A percentile compares a stretch with the other conserved stretches of the same genome.
Conservation (phyloP, 2,888 invertebrate genomes). For the Dynastes hyllus region DNA sequence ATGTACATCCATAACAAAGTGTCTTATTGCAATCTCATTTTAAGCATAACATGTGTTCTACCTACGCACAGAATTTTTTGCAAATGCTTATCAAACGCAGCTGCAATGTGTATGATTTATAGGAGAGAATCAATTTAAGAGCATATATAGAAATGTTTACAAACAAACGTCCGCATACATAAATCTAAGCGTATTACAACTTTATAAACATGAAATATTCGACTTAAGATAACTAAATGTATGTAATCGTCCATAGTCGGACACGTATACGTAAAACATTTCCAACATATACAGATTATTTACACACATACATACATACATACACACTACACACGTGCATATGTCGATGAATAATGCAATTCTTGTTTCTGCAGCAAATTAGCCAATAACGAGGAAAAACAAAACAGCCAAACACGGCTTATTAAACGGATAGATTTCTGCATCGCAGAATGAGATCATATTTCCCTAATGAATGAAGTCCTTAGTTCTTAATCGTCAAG, state of each 20-base stretch:
- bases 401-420: constrained; percentile 18
- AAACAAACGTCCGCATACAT: constrained; percentile 3
- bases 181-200: background rate
- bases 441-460: constrained; percentile 7
- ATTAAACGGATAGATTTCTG: constrained; percentile 9
- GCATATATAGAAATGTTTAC: background rate
- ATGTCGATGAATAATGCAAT: background rate
- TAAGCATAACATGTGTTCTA: no score
- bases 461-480: constrained; percentile 21
- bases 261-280: background rate
- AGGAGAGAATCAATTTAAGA: constrained; percentile 2
- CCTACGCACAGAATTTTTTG: background rate
- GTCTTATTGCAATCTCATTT: no score
- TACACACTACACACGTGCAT: background rate
- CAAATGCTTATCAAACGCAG: constrained; percentile 7
- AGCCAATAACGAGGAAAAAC: background rate
- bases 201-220: constrained; percentile 8
- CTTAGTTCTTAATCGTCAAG: constrained; percentile 7
- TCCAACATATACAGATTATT: background rate
- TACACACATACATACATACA: background rate
- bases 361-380: constrained; percentile 2
- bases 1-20: background rate
- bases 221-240: constrained; percentile 13
- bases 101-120: background rate
- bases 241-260: background rate